Evolutionary conservation across 64 coral and sea anemone genomes (phyloP).

Genomic region (Cladopsammia gracilis): DNA sequence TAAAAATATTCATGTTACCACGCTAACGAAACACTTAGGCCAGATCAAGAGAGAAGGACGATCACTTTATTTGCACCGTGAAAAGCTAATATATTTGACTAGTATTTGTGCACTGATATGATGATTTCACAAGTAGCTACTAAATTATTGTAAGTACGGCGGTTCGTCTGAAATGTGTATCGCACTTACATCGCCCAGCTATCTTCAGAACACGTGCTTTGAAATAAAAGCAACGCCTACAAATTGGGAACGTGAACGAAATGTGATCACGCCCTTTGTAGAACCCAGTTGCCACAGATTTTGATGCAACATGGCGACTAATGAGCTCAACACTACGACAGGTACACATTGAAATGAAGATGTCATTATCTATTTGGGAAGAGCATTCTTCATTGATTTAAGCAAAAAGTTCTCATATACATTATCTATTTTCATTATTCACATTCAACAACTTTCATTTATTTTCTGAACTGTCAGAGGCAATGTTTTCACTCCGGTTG

Average conservation of each 20-base stretch:
- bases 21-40: neutral
- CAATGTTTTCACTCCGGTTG: too few species aligned
- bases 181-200: neutral
- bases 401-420: too few species aligned
- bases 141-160: neutral
- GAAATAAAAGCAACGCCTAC: neutral
- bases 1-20: neutral
- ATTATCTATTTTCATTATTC: too few species aligned
- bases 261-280: neutral
- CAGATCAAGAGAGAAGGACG: too few species aligned
- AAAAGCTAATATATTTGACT: too few species aligned
- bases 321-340: too few species aligned
- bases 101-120: neutral
- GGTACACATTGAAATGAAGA: too few species aligned
- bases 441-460: too few species aligned
- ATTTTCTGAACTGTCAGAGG: too few species aligned
- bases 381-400: too few species aligned
- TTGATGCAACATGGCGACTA: neutral
- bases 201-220: conserved; percentile 24
- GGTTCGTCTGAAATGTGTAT: neutral
- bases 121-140: neutral
- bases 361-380: too few species aligned
- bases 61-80: too few species aligned
- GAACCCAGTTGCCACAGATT: neutral
- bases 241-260: neutral